A percentile compares a stretch with the other conserved stretches of the same genome.
These are phyloP conservation scores for Odontomyia ornata DNA, from an alignment of 2,888 invertebrate genomes.

Conservation along the genomic window DNA sequence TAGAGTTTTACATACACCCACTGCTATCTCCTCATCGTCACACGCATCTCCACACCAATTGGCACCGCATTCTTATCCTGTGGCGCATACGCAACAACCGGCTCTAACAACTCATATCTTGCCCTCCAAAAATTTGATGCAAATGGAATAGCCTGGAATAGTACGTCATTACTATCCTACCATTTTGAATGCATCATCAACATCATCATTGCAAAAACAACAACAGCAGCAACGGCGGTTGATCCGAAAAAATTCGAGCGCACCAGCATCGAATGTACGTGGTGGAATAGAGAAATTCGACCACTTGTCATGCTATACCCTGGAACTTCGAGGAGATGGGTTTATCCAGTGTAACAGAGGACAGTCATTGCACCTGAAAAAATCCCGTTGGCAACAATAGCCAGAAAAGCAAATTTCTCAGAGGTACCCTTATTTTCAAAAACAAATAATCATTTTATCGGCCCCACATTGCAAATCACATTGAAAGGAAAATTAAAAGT, in stretches of 20 bases:
- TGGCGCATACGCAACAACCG: conserved; percentile 37
- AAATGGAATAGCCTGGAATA: conserved; percentile 57
- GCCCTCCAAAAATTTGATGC: conserved; percentile 55
- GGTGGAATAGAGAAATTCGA: conserved; percentile 80
- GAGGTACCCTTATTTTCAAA: too few relatives aligned
- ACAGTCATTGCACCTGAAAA: too few relatives aligned
- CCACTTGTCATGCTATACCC: too few relatives aligned
- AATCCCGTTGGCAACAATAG: too few relatives aligned
- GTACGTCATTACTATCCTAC: conserved; percentile 55
- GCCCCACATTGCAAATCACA: too few relatives aligned
- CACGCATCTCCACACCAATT: conserved; percentile 51
- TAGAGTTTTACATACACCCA: conserved; percentile 50
- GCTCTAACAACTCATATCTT: conserved; percentile 51
- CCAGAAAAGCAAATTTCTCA: too few relatives aligned
- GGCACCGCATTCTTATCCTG: conserved; percentile 21
- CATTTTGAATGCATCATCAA: conserved; percentile 58
- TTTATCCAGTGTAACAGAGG: too few relatives aligned
- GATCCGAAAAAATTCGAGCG: too few relatives aligned
- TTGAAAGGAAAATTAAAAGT: too few relatives aligned
- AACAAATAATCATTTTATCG: too few relatives aligned
- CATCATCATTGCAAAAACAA: conserved; percentile 53
- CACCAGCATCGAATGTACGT: conserved; percentile 66
- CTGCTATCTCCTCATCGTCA: conserved; percentile 54
- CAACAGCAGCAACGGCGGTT: conserved; percentile 53
- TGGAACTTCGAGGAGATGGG: too few relatives aligned